A percentile compares a stretch with the other conserved stretches of the same genome.
These are phyloP conservation scores for Rhopalosiphum maidis DNA, from an alignment of 1,140 invertebrate species.

Conservation along the genomic window DNA sequence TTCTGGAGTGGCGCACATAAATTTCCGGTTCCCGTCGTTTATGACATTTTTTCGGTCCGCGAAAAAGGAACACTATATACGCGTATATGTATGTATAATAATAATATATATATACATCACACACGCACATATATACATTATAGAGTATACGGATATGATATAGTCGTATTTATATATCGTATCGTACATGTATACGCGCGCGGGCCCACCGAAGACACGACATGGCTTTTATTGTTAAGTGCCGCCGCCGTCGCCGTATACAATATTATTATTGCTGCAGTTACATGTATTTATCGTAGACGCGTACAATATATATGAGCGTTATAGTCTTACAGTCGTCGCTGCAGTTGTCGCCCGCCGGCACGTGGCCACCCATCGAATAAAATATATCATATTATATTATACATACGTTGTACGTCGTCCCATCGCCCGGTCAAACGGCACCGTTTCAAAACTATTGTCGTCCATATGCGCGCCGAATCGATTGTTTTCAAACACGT, in stretches of 20 bases:
- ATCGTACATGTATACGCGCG: neutral
- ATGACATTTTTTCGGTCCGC: slow-evolving; percentile 50
- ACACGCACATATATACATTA: neutral
- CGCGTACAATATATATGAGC: neutral
- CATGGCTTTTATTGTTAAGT: slow-evolving; percentile 58
- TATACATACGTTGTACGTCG: neutral
- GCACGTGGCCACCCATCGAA: slow-evolving; percentile 21
- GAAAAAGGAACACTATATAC: slow-evolving; percentile 29
- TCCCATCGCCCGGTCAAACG: neutral
- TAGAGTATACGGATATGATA: neutral
- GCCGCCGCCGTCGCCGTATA: neutral
- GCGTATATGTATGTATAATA: neutral
- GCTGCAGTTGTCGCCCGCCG: neutral
- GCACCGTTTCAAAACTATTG: neutral
- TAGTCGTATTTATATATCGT: neutral
- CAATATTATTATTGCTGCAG: slow-evolving; percentile 48
- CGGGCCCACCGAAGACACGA: slow-evolving; percentile 48
- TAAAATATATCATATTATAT: neutral
- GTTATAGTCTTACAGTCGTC: slow-evolving; percentile 3
- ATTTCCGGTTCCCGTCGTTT: slow-evolving; percentile 57
- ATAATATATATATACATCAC: neutral
- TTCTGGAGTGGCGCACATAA: slow-evolving; percentile 54
- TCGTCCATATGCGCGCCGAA: neutral
- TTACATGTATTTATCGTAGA: slow-evolving; percentile 3
- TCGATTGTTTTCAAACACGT: neutral